Conservation (phyloP, 2,113 vertebrate species). For the Lanius collurio region DNA sequence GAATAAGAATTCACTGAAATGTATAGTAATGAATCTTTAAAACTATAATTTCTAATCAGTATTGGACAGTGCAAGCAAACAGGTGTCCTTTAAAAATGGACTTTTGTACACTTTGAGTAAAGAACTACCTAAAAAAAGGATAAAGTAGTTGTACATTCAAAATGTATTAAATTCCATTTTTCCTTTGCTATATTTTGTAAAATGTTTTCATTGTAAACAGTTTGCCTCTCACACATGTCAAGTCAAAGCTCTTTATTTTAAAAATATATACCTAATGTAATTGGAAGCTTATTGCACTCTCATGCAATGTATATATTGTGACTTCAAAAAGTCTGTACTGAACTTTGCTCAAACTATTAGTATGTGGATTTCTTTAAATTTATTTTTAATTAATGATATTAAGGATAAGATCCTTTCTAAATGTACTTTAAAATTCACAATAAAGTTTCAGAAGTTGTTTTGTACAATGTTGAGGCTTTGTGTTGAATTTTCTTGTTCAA, state of each 20-base stretch:
- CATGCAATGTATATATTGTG: constrained; percentile 83
- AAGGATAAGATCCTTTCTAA: constrained; percentile 77
- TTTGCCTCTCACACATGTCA: constrained; percentile 75
- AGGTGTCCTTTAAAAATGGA: constrained; percentile 66
- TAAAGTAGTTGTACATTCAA: constrained; percentile 75
- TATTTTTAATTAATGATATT: constrained; percentile 81
- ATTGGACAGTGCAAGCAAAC: constrained; percentile 52
- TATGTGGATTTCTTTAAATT: constrained; percentile 79
- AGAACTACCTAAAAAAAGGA: constrained; percentile 66
- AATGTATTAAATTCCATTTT: constrained; percentile 77
- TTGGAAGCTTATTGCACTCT: constrained; percentile 79
- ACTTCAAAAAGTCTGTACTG: constrained; percentile 81
- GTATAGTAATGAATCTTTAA: constrained; percentile 65
- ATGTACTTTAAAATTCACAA: constrained; percentile 84
- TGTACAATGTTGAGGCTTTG: constrained; percentile 79
- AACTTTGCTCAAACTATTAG: constrained; percentile 76
- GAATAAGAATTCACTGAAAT: constrained; percentile 64
- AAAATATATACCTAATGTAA: constrained; percentile 78
- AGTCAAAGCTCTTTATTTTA: constrained; percentile 76
- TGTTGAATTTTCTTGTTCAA: constrained; percentile 77
- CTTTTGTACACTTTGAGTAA: constrained; percentile 74
- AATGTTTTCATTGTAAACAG: constrained; percentile 72
- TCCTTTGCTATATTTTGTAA: constrained; percentile 76
- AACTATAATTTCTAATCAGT: constrained; percentile 60
- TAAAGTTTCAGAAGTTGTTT: constrained; percentile 86